These are phyloP conservation scores for Enteromius radiatus DNA, from an alignment of 2,797 vertebrate genomes.

Conservation along the genomic window DNA sequence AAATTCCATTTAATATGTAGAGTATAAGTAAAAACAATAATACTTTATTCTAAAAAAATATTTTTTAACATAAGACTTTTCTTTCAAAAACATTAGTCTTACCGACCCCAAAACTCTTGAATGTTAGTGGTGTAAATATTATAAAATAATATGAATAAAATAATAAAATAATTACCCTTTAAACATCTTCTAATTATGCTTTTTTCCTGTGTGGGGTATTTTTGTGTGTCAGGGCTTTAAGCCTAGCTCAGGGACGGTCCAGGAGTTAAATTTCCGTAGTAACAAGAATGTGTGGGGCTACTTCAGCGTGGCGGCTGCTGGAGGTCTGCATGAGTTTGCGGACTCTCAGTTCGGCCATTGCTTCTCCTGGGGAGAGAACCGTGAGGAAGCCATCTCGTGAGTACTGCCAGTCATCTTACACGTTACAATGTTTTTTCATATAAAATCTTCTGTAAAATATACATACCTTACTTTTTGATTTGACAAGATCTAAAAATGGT, in stretches of 20 bases:
- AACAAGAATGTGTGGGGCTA: conserved; percentile 99
- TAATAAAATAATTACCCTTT: not conserved
- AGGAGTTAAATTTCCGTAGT: conserved; percentile 98
- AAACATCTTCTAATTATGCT: not conserved
- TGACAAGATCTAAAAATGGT: not conserved
- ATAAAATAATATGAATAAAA: not conserved
- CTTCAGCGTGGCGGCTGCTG: conserved; percentile 98
- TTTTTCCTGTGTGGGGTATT: not conserved
- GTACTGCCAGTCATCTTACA: conserved; percentile 62
- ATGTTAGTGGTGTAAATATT: not conserved
- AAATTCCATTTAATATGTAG: not conserved
- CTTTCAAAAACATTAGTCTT: too few relatives aligned
- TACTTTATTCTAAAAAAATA: not conserved
- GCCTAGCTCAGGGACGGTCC: conserved; percentile 96
- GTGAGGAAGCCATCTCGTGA: conserved; percentile 99
- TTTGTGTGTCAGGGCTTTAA: conserved; percentile 89
- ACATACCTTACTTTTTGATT: not conserved
- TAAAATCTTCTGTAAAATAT: not conserved
- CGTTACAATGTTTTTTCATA: not conserved
- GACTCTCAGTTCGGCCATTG: conserved; percentile 99
- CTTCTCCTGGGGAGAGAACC: conserved; percentile 99
- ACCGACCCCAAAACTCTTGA: not conserved
- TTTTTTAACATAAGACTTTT: not conserved
- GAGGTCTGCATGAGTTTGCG: conserved; percentile 96
- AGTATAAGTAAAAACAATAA: not conserved